Conservation (phyloP, 2,888 invertebrate genomes). For the Parnassius orleans region DNA sequence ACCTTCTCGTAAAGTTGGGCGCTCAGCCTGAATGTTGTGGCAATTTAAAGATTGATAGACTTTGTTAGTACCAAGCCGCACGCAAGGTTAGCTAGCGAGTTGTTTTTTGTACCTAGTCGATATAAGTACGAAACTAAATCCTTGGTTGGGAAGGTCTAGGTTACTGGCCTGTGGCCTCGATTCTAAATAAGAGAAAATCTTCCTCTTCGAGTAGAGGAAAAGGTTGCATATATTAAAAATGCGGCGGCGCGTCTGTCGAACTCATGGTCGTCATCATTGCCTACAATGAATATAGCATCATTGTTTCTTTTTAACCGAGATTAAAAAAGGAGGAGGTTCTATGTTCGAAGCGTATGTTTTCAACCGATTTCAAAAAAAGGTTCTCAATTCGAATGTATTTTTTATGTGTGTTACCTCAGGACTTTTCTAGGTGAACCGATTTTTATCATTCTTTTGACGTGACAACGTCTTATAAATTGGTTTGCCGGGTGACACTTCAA, state of each 20-base stretch:
- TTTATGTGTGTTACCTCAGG: too few species aligned
- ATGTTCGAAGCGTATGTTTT: too few species aligned
- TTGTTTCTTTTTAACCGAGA: too few species aligned
- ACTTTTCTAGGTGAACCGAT: too few species aligned
- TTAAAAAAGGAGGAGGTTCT: too few species aligned
- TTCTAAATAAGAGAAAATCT: background rate
- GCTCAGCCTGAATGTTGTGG: constrained; percentile 13
- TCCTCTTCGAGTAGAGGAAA: constrained; percentile 9
- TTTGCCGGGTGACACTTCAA: too few species aligned
- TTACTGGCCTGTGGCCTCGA: constrained; percentile 5
- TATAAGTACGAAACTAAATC: background rate
- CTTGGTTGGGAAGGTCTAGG: constrained; percentile 10
- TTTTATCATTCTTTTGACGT: too few species aligned
- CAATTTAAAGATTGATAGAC: constrained; percentile 15
- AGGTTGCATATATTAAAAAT: constrained; percentile 1
- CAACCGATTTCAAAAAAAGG: too few species aligned
- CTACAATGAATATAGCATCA: too few species aligned
- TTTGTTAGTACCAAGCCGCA: constrained; percentile 8
- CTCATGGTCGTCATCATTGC: background rate
- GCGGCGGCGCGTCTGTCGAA: background rate
- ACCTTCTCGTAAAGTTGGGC: constrained; percentile 16
- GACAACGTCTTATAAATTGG: too few species aligned
- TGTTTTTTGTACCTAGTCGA: too few species aligned
- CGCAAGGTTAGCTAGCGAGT: constrained; percentile 6
- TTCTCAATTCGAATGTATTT: too few species aligned